Conservation (phyloP, 2,888 invertebrate species). For the Sclerodermus sp. region DNA sequence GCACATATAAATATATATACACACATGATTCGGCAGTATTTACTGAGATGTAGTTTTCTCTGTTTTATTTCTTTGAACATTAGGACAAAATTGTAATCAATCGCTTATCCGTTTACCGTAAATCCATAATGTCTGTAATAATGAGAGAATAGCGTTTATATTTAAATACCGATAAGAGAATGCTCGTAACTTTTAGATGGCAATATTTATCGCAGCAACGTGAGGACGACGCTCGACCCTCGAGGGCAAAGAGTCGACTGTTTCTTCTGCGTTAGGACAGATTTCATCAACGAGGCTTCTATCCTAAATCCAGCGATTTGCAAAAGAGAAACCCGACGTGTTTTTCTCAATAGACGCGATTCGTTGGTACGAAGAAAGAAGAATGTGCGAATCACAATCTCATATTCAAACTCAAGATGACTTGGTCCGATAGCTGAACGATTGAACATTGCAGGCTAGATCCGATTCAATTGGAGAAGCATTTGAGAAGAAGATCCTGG, state of each 20-base stretch:
- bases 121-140: conserved; percentile 47
- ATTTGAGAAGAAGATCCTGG: too few species aligned
- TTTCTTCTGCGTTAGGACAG: too few species aligned
- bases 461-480: too few species aligned
- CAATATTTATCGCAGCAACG: conserved; percentile 15
- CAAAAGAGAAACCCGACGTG: too few species aligned
- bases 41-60: conserved; percentile 38
- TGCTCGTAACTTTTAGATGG: conserved; percentile 35
- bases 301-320: too few species aligned
- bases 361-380: too few species aligned
- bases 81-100: conserved; percentile 52
- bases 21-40: conserved; percentile 5
- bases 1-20: conserved; percentile 6
- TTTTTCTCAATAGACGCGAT: too few species aligned
- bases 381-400: too few species aligned
- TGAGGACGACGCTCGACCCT: not conserved
- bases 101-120: conserved; percentile 43
- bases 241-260: not conserved
- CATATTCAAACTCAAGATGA: too few species aligned
- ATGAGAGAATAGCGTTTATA: conserved; percentile 46
- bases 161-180: conserved; percentile 49
- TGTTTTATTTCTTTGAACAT: conserved; percentile 50
- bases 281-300: too few species aligned
- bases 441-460: too few species aligned
- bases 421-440: too few species aligned